A percentile compares a stretch with the other conserved stretches of the same genome.
These are phyloP conservation scores for Phoronis australis DNA, from an alignment of 2,888 invertebrate genomes.

Conservation along the genomic window DNA sequence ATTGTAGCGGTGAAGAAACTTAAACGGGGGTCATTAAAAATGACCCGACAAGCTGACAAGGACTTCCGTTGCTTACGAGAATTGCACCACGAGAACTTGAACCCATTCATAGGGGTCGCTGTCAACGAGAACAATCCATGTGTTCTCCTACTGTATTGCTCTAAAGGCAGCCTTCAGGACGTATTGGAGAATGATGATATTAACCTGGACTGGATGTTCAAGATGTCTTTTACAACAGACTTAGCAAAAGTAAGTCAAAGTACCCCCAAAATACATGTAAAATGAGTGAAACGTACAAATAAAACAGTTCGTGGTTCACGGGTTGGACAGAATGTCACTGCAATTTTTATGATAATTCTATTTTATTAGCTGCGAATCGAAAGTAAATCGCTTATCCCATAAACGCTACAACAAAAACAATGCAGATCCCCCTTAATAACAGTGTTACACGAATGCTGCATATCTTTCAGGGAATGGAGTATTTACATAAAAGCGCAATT, in stretches of 20 bases:
- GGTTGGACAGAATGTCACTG: no score
- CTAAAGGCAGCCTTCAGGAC: conserved; percentile 67
- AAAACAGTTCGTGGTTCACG: no score
- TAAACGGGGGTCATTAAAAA: neutral
- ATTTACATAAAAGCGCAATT: conserved; percentile 14
- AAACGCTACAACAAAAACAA: no score
- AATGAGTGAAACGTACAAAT: no score
- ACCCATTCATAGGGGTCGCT: conserved; percentile 77
- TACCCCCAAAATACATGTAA: no score
- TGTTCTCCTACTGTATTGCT: conserved; percentile 74
- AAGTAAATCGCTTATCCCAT: no score
- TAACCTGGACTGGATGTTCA: conserved; percentile 34
- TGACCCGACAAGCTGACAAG: neutral
- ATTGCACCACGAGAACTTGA: conserved; percentile 78
- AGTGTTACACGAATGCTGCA: no score
- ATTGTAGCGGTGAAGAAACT: neutral
- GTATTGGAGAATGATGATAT: conserved; percentile 39
- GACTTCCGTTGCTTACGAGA: conserved; percentile 70
- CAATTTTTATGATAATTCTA: no score
- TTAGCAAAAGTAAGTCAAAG: conserved; percentile 35
- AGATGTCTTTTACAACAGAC: conserved; percentile 39
- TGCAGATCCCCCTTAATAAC: no score
- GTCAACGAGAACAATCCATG: conserved; percentile 72
- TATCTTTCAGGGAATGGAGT: conserved; percentile 16
- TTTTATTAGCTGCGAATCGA: no score